These are phyloP conservation scores for Eulithis testata DNA, from an alignment of 2,888 invertebrate genomes.

Conservation along the genomic window DNA sequence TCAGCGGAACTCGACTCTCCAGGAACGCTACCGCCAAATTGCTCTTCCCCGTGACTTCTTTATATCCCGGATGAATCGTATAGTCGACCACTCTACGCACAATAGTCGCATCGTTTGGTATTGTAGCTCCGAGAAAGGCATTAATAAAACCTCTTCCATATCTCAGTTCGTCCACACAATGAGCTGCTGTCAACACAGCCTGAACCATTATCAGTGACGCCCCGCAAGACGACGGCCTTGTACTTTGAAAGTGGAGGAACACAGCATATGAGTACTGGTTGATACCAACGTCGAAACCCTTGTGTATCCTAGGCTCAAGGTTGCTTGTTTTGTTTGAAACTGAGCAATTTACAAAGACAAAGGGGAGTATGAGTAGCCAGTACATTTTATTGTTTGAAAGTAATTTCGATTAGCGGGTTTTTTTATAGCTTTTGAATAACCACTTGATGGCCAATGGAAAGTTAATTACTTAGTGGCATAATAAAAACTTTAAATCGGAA, in stretches of 20 bases:
- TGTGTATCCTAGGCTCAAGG: constrained; percentile 1
- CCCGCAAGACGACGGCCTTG: constrained; percentile 8
- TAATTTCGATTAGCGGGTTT: constrained; percentile 7
- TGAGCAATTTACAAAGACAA: neutral
- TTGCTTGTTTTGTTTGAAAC: neutral
- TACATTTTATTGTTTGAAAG: constrained; percentile 9
- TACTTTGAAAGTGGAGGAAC: constrained; percentile 8
- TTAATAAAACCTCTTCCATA: constrained; percentile 4
- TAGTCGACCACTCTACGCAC: constrained; percentile 6
- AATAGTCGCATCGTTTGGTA: constrained; percentile 8
- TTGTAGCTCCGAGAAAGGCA: constrained; percentile 14
- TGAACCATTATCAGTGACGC: constrained; percentile 16
- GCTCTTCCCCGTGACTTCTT: neutral
- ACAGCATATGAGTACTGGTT: constrained; percentile 6
- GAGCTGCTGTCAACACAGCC: constrained; percentile 11
- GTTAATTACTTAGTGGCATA: constrained; percentile 6
- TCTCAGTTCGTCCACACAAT: constrained; percentile 15
- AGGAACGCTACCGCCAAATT: constrained; percentile 14
- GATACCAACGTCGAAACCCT: constrained; percentile 4
- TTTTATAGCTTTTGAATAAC: constrained; percentile 12
- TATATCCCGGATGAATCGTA: neutral
- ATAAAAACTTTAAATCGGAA: constrained; percentile 24
- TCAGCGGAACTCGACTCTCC: constrained; percentile 5
- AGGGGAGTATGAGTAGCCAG: constrained; percentile 4
- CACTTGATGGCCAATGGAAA: constrained; percentile 9